Evolutionary conservation across 2,113 vertebrate genomes (phyloP).

Genomic region (Edolisoma coerulescens): DNA sequence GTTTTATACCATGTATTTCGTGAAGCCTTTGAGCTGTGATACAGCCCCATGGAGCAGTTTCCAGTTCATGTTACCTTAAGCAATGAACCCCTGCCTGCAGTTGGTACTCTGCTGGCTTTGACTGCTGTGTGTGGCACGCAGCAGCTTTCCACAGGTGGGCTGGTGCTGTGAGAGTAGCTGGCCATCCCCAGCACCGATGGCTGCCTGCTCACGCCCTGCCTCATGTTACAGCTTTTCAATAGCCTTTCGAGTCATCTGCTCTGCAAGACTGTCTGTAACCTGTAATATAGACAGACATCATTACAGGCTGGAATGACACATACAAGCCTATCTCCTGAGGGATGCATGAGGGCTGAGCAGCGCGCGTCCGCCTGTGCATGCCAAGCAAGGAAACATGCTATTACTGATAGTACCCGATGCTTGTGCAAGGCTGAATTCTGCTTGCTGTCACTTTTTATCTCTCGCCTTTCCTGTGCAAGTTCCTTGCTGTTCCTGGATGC

Average conservation of each 20-base stretch:
- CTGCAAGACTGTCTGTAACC: background rate
- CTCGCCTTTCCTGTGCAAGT: slow-evolving; percentile 26
- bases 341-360: background rate
- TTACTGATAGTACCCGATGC: background rate
- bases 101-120: background rate
- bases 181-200: accelerated
- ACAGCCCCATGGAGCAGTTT: background rate
- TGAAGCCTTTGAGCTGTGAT: background rate
- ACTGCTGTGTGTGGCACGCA: background rate
- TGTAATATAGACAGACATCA: background rate
- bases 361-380: accelerated
- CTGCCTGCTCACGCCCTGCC: background rate
- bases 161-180: background rate
- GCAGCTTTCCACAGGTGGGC: background rate
- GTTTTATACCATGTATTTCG: background rate
- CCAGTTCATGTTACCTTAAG: background rate
- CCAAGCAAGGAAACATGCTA: background rate
- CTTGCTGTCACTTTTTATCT: background rate
- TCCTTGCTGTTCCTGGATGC: background rate
- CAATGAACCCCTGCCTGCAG: background rate
- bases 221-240: background rate
- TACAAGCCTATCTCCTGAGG: background rate
- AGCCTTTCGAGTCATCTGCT: background rate
- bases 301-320: background rate
- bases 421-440: background rate